A percentile compares a stretch with the other conserved stretches of the same genome.
Evolutionary conservation across 2,888 invertebrate genomes (phyloP).

Genomic region (Andrena praecox): DNA sequence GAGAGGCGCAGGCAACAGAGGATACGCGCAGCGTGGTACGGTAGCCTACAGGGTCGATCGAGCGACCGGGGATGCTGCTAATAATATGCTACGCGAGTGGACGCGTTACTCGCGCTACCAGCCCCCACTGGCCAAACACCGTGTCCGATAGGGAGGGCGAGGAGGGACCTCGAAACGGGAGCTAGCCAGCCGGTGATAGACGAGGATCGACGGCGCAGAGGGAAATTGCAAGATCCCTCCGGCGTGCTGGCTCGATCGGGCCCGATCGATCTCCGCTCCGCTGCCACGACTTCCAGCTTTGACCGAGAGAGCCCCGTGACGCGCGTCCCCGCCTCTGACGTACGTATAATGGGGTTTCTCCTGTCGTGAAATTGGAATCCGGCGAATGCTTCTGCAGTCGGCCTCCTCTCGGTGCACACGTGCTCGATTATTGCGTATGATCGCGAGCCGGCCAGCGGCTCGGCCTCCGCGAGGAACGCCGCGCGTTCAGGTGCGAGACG

Average conservation of each 20-base stretch:
- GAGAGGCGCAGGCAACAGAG: slow-evolving; percentile 41
- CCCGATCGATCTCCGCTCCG: slow-evolving; percentile 50
- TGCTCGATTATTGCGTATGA: slow-evolving; percentile 58
- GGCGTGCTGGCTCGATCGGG: slow-evolving; percentile 52
- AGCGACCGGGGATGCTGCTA: slow-evolving; percentile 72
- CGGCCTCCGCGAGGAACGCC: not conserved
- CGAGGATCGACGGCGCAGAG: slow-evolving; percentile 27
- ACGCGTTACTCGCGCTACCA: slow-evolving; percentile 71
- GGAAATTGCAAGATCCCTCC: slow-evolving; percentile 42
- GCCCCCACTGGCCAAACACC: slow-evolving; percentile 27
- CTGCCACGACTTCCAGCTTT: slow-evolving; percentile 64
- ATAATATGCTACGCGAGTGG: slow-evolving; percentile 76
- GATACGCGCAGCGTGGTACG: slow-evolving; percentile 60
- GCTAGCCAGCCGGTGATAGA: slow-evolving; percentile 12
- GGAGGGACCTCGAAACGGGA: slow-evolving; percentile 18
- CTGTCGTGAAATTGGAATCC: slow-evolving; percentile 72
- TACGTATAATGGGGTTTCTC: slow-evolving; percentile 67
- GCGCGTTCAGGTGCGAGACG: not conserved
- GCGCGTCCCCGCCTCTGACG: slow-evolving; percentile 63
- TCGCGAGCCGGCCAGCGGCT: not conserved
- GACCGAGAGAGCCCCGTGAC: slow-evolving; percentile 61
- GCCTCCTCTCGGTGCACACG: slow-evolving; percentile 41
- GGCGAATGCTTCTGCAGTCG: slow-evolving; percentile 62
- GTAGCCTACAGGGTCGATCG: slow-evolving; percentile 72
- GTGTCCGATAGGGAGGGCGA: not conserved